Evolutionary conservation across 2,888 invertebrate species (phyloP).

Genomic region (Lepidochrysops patricia): DNA sequence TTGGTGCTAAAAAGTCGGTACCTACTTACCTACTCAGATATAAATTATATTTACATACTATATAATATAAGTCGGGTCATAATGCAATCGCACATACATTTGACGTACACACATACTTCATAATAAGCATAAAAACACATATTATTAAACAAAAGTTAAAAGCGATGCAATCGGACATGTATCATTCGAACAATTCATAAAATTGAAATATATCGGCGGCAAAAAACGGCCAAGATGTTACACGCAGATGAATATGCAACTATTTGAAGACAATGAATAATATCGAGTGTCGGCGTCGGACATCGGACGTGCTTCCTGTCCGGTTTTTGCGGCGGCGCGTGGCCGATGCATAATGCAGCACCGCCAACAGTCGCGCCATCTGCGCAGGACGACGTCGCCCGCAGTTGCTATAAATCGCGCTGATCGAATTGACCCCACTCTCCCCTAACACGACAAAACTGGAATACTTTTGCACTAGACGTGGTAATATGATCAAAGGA

Average conservation of each 20-base stretch:
- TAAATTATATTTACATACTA: no score
- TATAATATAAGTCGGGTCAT: no score
- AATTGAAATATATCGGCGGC: not conserved
- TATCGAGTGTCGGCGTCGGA: not conserved
- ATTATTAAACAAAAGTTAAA: not conserved
- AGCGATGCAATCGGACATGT: not conserved
- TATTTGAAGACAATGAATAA: not conserved
- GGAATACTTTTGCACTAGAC: no score
- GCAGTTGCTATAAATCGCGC: not conserved
- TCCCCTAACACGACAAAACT: not conserved
- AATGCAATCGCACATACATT: not conserved
- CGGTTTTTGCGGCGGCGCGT: not conserved
- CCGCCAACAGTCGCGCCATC: not conserved
- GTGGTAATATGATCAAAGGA: no score
- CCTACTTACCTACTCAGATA: no score
- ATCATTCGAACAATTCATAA: not conserved
- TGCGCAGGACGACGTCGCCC: not conserved
- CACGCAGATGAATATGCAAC: not conserved
- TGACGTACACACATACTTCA: not conserved
- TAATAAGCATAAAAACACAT: no score
- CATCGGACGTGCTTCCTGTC: not conserved
- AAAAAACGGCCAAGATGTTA: not conserved
- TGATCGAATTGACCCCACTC: not conserved
- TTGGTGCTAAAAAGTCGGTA: no score
- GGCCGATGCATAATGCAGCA: constrained; percentile 3